These are phyloP conservation scores for Leucosticte australis DNA, from an alignment of 2,113 vertebrate species.

Conservation along the genomic window DNA sequence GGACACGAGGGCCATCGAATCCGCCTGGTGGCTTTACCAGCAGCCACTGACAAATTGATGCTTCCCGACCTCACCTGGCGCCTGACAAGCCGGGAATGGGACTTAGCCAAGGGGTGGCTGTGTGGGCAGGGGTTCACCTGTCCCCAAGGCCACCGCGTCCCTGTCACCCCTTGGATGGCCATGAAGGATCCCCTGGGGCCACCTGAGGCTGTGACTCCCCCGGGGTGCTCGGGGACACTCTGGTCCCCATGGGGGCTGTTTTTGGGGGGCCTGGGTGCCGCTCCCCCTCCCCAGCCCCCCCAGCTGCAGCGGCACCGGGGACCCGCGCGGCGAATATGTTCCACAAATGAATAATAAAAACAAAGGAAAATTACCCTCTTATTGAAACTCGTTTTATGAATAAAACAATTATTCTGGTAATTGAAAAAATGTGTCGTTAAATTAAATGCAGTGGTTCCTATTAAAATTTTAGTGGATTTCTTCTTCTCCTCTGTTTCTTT, in stretches of 20 bases:
- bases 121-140: background rate
- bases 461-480: constrained; percentile 86
- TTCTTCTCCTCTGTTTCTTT: constrained; percentile 32
- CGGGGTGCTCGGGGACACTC: accelerated
- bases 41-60: constrained; percentile 60
- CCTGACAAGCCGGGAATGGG: constrained; percentile 5
- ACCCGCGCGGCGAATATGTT: constrained; percentile 57
- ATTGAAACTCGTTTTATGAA: constrained; percentile 84
- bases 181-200: accelerated
- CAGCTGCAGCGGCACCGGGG: background rate
- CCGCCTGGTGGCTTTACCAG: constrained; percentile 41
- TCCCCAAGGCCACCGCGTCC: background rate
- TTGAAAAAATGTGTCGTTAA: constrained; percentile 88
- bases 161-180: accelerated
- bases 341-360: constrained; percentile 83
- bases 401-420: constrained; percentile 88
- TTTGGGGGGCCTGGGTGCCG: accelerated
- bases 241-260: background rate
- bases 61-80: constrained; percentile 25
- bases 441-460: constrained; percentile 87
- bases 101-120: background rate
- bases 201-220: accelerated
- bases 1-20: background rate
- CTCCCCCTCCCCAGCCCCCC: background rate
- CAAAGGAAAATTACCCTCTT: constrained; percentile 82